A percentile compares a stretch with the other conserved stretches of the same genome.
These are phyloP conservation scores for Acleris emargana DNA, from an alignment of 2,888 invertebrate species.

Conservation along the genomic window DNA sequence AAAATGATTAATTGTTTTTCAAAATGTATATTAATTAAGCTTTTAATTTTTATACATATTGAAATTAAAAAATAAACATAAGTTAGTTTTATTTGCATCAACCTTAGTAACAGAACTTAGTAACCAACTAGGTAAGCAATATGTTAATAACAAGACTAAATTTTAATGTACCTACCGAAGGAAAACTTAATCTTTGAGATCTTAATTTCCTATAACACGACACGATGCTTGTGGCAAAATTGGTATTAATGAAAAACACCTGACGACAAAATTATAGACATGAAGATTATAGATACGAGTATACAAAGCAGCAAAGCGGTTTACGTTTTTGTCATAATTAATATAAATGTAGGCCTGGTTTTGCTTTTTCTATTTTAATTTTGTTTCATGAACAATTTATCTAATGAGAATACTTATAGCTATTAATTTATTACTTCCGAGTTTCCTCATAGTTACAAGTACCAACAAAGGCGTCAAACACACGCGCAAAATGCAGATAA, in stretches of 20 bases:
- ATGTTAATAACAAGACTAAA: conserved; percentile 5
- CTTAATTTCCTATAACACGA: conserved; percentile 24
- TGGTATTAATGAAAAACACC: conserved; percentile 31
- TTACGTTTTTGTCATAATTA: neutral
- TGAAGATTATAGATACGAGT: neutral
- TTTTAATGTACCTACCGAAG: conserved; percentile 7
- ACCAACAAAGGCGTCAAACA: neutral
- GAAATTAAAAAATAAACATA: too few relatives aligned
- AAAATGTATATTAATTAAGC: too few relatives aligned
- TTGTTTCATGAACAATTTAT: too few relatives aligned
- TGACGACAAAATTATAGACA: neutral
- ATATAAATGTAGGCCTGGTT: neutral
- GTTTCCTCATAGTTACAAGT: neutral
- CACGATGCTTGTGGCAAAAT: conserved; percentile 19
- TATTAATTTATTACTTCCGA: neutral
- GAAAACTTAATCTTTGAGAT: conserved; percentile 17
- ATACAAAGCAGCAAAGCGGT: neutral
- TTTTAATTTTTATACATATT: too few relatives aligned
- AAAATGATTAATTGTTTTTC: too few relatives aligned
- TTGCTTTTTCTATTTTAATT: neutral
- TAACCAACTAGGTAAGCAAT: too few relatives aligned
- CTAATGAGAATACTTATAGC: too few relatives aligned
- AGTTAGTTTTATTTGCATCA: too few relatives aligned
- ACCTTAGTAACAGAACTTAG: too few relatives aligned
- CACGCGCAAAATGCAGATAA: conserved; percentile 12